Evolutionary conservation across 1,140 invertebrate species (phyloP), one percentile per base, ranked within the genome.

Genomic region (Euborellia annulipes): DNA sequence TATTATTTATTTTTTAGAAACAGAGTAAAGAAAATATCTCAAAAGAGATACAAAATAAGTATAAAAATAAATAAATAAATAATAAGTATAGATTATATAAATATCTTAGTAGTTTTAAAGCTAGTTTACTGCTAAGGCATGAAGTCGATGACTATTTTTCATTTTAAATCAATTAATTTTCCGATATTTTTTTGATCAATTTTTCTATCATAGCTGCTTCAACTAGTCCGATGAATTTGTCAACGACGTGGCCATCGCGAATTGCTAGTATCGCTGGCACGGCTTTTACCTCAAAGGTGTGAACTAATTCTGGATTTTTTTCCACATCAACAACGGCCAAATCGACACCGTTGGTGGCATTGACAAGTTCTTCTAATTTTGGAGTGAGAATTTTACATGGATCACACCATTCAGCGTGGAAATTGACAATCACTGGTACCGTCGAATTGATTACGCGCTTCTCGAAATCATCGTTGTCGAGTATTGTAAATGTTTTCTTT

Each of bases 341-440:
- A 62, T 92, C 73, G 36, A 96, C 70, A 42, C 84, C 75, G 7
- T 78, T 72, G 43, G 82, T 74, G 11, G 77, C 76, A 46, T 77
- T 79, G 18, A 95, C 70, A 3, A 92, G 61, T 54, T 81, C 76
- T 59, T 87, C 82, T 54, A 97, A 70, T 60, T 90, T 81, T 11
- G 92, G 92, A 11, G 85, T 91, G 2, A 97, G 68, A 45, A 93
- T 79, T 65, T 93, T 93, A 62, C 93, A 97, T 1, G 93, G 93
- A 56, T 92, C 89, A 65, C 93, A 84, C 93, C 93, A 97, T 51
- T 88, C 82, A 3, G 84, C 84, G 55, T 88, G 84, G 58, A 86
- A 87, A 61, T 86, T 86, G 2, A 87, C 82, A 61, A 87, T 83
- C 6, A 87, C 83, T 19, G 84, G 81, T 52, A 79, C 76, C 32